These are phyloP conservation scores for Melipona quadrifasciata DNA, from an alignment of 1,140 invertebrate genomes.

Conservation along the genomic window DNA sequence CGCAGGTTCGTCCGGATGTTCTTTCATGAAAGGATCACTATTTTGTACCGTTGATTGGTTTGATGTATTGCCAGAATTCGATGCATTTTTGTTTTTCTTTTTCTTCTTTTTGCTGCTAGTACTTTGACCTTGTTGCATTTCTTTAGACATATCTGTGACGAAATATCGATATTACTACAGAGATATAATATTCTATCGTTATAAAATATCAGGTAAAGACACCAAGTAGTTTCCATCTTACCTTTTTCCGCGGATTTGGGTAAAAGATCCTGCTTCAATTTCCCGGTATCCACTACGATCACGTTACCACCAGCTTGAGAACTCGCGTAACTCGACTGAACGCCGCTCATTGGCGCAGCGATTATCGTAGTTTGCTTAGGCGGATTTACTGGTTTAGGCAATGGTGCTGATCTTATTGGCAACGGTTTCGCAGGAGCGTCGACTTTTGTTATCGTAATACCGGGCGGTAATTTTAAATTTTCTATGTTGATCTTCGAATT, in stretches of 20 bases:
- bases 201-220: not conserved
- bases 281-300: conserved; percentile 86
- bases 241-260: conserved; percentile 75
- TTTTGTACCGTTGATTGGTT: conserved; percentile 32
- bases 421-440: conserved; percentile 82
- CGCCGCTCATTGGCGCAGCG: conserved; percentile 77
- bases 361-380: conserved; percentile 80
- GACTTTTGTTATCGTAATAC: conserved; percentile 92
- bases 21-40: conserved; percentile 41
- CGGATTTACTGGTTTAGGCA: conserved; percentile 71
- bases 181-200: not conserved
- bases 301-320: conserved; percentile 83
- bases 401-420: conserved; percentile 77
- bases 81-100: conserved; percentile 83
- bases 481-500: conserved; percentile 82
- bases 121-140: conserved; percentile 47
- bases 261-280: conserved; percentile 81
- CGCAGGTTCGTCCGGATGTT: conserved; percentile 71
- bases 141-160: conserved; percentile 59
- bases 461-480: conserved; percentile 89
- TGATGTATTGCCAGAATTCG: conserved; percentile 35
- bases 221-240: conserved; percentile 42
- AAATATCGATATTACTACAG: not conserved
- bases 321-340: conserved; percentile 74
- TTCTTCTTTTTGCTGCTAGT: conserved; percentile 83